These are phyloP conservation scores for Diphyllodes magnificus DNA, from an alignment of 2,113 vertebrate genomes.

Conservation along the genomic window DNA sequence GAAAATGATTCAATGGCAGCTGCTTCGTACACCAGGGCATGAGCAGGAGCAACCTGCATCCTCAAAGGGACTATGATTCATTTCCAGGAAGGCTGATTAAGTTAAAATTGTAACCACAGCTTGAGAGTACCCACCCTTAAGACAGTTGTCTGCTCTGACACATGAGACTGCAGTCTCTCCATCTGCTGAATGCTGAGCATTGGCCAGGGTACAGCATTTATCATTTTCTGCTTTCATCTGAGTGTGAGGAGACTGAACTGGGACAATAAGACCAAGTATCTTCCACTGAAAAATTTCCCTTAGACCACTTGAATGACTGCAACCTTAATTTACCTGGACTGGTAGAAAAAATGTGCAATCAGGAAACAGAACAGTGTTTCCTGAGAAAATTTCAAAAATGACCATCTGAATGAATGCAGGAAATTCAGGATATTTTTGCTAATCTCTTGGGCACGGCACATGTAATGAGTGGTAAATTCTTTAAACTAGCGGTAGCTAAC, in stretches of 20 bases:
- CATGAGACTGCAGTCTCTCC: not conserved
- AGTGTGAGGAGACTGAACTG: conserved; percentile 1
- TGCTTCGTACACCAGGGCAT: not conserved
- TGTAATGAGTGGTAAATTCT: not conserved
- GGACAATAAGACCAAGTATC: not conserved
- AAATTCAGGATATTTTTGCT: not conserved
- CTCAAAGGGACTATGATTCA: conserved; percentile 41
- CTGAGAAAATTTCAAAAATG: not conserved
- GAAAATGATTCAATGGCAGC: conserved; percentile 42
- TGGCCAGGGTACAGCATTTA: not conserved
- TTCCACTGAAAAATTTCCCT: not conserved
- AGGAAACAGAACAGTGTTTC: not conserved
- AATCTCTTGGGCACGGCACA: not conserved
- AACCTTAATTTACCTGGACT: conserved; percentile 9
- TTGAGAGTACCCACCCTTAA: conserved; percentile 24
- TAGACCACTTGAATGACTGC: not conserved
- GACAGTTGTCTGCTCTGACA: conserved; percentile 40
- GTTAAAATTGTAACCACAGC: conserved; percentile 25
- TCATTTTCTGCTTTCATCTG: conserved; percentile 11
- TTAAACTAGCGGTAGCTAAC: not conserved
- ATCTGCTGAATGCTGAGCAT: not conserved
- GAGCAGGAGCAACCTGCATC: not conserved
- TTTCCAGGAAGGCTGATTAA: conserved; percentile 40
- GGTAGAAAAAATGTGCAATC: not conserved
- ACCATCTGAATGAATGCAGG: not conserved